These are phyloP conservation scores for Pseudoatta argentina DNA, from an alignment of 1,140 invertebrate species.

Conservation along the genomic window DNA sequence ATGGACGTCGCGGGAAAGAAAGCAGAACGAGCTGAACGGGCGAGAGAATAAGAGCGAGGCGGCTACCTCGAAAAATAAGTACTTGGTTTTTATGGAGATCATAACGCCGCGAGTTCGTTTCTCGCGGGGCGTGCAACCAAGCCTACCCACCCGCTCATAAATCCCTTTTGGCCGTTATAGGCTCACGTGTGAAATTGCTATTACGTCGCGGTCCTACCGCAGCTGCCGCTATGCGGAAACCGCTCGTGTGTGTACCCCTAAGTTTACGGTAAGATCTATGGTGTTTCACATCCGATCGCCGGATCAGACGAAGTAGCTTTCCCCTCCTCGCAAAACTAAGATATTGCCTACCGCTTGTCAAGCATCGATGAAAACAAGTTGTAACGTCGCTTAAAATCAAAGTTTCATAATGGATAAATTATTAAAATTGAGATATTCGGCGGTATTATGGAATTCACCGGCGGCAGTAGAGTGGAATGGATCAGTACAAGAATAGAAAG, in stretches of 20 bases:
- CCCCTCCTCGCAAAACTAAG: background rate
- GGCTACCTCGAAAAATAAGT: slow-evolving; percentile 82
- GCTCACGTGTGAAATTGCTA: slow-evolving; percentile 74
- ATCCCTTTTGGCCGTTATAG: slow-evolving; percentile 65
- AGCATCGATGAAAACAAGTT: background rate
- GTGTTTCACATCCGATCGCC: slow-evolving; percentile 21
- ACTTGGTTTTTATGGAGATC: slow-evolving; percentile 79
- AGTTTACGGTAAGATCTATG: background rate
- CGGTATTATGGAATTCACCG: background rate
- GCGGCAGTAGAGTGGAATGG: background rate
- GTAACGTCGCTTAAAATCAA: background rate
- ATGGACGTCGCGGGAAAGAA: slow-evolving; percentile 59
- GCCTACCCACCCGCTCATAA: slow-evolving; percentile 64
- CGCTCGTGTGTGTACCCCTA: background rate
- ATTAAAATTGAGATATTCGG: slow-evolving; percentile 14
- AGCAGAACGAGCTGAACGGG: background rate
- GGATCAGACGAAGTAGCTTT: background rate
- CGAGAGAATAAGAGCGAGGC: slow-evolving; percentile 51
- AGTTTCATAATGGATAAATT: slow-evolving; percentile 19
- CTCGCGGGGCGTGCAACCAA: slow-evolving; percentile 11
- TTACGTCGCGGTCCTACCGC: slow-evolving; percentile 66
- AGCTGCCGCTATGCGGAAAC: slow-evolving; percentile 50
- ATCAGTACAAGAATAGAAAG: background rate
- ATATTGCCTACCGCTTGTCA: background rate
- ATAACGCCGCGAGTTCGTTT: slow-evolving; percentile 75